Evolutionary conservation across 2,113 vertebrate genomes (phyloP).

Genomic region (Hydropotes inermis): DNA sequence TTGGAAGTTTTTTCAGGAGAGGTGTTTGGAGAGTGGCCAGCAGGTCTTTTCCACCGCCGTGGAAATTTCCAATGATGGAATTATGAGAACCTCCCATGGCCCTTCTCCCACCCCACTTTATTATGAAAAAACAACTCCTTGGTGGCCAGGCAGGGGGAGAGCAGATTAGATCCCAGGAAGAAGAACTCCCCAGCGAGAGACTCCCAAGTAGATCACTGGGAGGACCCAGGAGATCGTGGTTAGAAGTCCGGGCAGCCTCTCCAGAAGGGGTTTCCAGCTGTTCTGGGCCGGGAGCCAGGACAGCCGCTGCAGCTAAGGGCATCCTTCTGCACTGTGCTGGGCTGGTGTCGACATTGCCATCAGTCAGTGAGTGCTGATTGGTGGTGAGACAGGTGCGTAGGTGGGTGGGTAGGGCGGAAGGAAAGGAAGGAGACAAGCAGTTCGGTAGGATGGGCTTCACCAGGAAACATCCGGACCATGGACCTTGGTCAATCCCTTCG

Average conservation of each 20-base stretch:
- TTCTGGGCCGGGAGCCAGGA: neutral
- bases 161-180: constrained; percentile 34
- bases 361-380: neutral
- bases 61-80: constrained; percentile 63
- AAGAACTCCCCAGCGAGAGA: neutral
- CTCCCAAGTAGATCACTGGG: neutral
- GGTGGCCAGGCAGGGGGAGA: constrained; percentile 54
- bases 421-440: too few relatives aligned
- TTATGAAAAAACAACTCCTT: constrained; percentile 54
- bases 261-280: neutral
- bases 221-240: neutral
- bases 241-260: neutral
- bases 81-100: constrained; percentile 15
- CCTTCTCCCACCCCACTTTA: neutral
- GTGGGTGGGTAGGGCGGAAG: neutral
- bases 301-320: neutral
- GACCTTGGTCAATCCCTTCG: neutral
- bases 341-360: rapidly evolving
- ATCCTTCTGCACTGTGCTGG: neutral
- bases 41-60: constrained; percentile 13
- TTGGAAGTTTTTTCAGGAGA: neutral
- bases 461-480: rapidly evolving
- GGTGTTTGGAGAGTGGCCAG: constrained; percentile 38
- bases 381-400: neutral
- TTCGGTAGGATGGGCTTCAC: neutral